A percentile compares a stretch with the other conserved stretches of the same genome.
Evolutionary conservation across 2,888 invertebrate species (phyloP).

Genomic region (Apotomis betuletana): DNA sequence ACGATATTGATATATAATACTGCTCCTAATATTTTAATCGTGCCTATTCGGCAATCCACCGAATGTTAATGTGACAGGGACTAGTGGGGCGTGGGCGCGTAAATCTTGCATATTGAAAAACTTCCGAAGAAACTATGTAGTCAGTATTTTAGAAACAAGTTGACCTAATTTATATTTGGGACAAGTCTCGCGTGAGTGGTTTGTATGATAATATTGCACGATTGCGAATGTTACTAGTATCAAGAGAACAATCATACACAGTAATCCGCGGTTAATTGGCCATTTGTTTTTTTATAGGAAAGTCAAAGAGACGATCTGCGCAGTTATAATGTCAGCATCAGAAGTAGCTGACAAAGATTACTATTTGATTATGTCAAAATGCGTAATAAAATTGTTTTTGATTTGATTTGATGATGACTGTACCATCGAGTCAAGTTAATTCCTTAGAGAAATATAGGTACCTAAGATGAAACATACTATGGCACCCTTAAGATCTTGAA

Average conservation of each 20-base stretch:
- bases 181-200: slow-evolving; percentile 2
- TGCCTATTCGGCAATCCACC: slow-evolving; percentile 14
- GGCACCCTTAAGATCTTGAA: too few species aligned
- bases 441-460: too few species aligned
- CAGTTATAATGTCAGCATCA: not conserved
- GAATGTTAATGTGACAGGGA: slow-evolving; percentile 37
- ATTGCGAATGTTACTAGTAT: not conserved
- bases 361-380: too few species aligned
- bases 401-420: too few species aligned
- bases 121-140: not conserved
- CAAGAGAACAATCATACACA: slow-evolving; percentile 12
- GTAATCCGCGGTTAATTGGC: slow-evolving; percentile 6
- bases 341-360: too few species aligned
- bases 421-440: too few species aligned
- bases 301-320: not conserved
- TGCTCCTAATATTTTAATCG: slow-evolving; percentile 7
- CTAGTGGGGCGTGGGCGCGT: slow-evolving; percentile 28
- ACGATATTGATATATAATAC: slow-evolving; percentile 2
- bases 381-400: too few species aligned
- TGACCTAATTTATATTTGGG: slow-evolving; percentile 14
- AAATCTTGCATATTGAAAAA: slow-evolving; percentile 25
- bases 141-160: not conserved
- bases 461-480: too few species aligned
- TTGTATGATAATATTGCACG: slow-evolving; percentile 24
- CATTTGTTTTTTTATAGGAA: not conserved